These are phyloP conservation scores for Peromyscus nudipes DNA, from an alignment of 2,797 vertebrate genomes.

Conservation along the genomic window DNA sequence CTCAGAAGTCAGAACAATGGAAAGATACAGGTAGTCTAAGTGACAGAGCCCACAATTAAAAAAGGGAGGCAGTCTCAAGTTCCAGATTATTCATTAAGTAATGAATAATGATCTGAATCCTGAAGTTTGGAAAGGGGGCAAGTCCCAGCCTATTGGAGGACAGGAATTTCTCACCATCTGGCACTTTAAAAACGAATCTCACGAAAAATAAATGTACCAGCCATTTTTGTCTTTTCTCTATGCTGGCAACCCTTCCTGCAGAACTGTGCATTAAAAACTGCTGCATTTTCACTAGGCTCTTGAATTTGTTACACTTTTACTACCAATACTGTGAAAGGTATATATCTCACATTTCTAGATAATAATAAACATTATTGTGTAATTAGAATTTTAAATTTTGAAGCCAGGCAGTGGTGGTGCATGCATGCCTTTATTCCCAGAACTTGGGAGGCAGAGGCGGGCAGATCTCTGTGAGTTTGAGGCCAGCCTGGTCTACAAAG, in stretches of 20 bases:
- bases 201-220: background rate
- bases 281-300: background rate
- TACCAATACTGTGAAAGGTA: background rate
- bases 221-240: background rate
- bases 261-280: background rate
- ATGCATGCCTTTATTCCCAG: background rate
- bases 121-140: background rate
- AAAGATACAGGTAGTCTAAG: background rate
- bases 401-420: background rate
- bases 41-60: background rate
- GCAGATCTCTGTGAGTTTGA: background rate
- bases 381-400: background rate
- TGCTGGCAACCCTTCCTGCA: background rate
- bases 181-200: background rate
- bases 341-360: background rate
- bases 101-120: background rate
- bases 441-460: background rate
- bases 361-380: background rate
- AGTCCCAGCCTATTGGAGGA: background rate
- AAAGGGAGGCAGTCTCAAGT: background rate
- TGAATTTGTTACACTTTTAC: background rate
- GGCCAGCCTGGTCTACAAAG: background rate
- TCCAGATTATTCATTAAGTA: background rate
- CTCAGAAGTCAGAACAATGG: background rate
- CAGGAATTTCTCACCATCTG: background rate